Evolutionary conservation across 2,888 invertebrate species (phyloP), one percentile per base, ranked within the genome.

Genomic region (Leucophora obtusa): DNA sequence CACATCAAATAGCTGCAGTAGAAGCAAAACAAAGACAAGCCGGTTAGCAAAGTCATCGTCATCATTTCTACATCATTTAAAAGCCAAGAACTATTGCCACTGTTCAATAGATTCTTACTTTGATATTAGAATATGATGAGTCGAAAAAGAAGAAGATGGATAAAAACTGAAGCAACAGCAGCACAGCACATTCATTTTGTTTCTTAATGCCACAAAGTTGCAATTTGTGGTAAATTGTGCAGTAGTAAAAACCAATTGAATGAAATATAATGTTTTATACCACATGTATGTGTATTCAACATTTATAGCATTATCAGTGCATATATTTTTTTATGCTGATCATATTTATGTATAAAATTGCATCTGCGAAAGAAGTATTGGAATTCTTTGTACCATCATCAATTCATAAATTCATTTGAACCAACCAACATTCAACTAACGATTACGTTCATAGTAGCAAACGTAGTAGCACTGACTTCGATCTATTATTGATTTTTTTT

Each of bases 21-120:
- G 66, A 72, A 78, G 60, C 8, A 9, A 60, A 78, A 80, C 72
- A 81, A 77, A 81, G 59, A 50, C 65, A 69, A 81, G 81, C 77
- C 73, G 81, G 77, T 81, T 81, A 65, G 81, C 73, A 56, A 66
- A 81, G 81, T 76, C 82, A 76, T 70, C 81, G 56, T 53, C 72
- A 70, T 66, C 74, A 79, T 76, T 77, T 51, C 43, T 70, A 24
- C 69, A 35, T 76, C 70, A 58, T 70, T 38, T 6, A 15, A 56
- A 24, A 56, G 28, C 56, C 28, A 56, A 56, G 28, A 28, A 53
- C 58, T 70, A 78, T 72, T 78, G 65, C 71, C 77, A 72, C 71
- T 72, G 66, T 78, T 72, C 72, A 72, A 78, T 78, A 72, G 77
- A 78, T 72, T 78, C 71, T 53, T 60, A 35, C 8, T 43, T 66